These are phyloP conservation scores for Rhagium mordax DNA, from an alignment of 2,888 invertebrate species.

Conservation along the genomic window DNA sequence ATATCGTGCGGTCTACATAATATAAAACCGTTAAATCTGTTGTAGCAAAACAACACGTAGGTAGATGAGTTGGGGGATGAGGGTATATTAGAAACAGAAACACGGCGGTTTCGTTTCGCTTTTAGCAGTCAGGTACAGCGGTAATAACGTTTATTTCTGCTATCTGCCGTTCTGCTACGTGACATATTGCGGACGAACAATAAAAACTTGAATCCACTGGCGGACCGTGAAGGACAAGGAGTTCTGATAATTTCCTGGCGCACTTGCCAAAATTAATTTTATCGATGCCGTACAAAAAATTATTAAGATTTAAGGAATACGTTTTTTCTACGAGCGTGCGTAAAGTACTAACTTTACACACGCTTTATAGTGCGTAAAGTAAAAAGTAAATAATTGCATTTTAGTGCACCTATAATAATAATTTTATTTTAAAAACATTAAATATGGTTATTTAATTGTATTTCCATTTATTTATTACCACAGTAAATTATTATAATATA, in stretches of 20 bases:
- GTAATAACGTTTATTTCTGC: constrained; percentile 63
- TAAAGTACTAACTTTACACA: no score
- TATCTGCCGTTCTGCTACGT: constrained; percentile 63
- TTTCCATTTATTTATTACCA: no score
- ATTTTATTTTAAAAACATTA: no score
- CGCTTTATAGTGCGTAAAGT: no score
- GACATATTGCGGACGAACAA: constrained; percentile 63
- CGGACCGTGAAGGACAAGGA: not conserved
- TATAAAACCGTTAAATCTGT: constrained; percentile 39
- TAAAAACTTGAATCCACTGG: constrained; percentile 22
- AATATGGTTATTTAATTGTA: no score
- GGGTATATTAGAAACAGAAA: constrained; percentile 48
- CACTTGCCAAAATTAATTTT: no score
- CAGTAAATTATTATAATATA: no score
- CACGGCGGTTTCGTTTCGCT: constrained; percentile 36
- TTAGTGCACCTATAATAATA: no score
- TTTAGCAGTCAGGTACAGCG: constrained; percentile 60
- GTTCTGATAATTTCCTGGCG: not conserved
- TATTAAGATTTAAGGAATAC: no score
- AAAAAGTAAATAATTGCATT: no score
- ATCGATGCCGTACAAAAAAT: no score
- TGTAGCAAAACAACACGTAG: constrained; percentile 47
- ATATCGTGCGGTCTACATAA: constrained; percentile 19
- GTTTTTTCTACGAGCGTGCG: no score
- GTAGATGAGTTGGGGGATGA: constrained; percentile 45